Evolutionary conservation across 2,113 vertebrate species (phyloP), one percentile per base, ranked within the genome.

Genomic region (Nasalis larvatus): DNA sequence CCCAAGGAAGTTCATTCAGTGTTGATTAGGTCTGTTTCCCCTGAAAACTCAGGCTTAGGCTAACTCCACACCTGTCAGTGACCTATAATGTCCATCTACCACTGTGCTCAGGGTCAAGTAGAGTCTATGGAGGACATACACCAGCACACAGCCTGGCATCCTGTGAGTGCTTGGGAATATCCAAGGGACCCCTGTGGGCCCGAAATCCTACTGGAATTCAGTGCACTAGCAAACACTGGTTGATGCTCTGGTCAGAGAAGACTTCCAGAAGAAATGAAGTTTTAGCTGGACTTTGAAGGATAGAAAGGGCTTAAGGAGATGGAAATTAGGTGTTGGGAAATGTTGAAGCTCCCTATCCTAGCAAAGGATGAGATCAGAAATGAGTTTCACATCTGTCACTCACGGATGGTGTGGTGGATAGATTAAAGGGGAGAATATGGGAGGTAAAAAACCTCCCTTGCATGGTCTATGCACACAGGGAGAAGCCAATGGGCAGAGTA

Each of bases 211-310:
- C 6, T 40, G 35, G 17, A 52, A 11, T 21, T 45, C 40, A 89
- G 5, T 21, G 21, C 17, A 23, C 3, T 0, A 17, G 42, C 27
- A 89, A 47, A 56, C 66, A 18, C 1, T 40, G 20, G 47, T 25
- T 25, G 12, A 9, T 27, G 0, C 18, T 86, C 12, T 80, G 37
- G 3, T 84, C 54, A 27, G 27, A 91, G 49, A 68, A 14, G 8
- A 18, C 66, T 84, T 84, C 60, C 1, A 42, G 10, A 66, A 47
- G 13, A 96, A 16, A 54, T 3, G 2, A 76, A 73, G 30, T n/a
- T 87, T 84, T 93, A 83, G 8, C 45, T 97, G 52, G 20, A 56
- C 18, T 25, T n/a, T 40, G 45, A 93, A 58, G 3, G 25, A 82
- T 7, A 40, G 17, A 82, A 73, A 30, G 21, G 30, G 17, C 78